Evolutionary conservation across 2,113 vertebrate species (phyloP), one percentile per base, ranked within the genome.

Genomic region (Nothobranchius furzeri): DNA sequence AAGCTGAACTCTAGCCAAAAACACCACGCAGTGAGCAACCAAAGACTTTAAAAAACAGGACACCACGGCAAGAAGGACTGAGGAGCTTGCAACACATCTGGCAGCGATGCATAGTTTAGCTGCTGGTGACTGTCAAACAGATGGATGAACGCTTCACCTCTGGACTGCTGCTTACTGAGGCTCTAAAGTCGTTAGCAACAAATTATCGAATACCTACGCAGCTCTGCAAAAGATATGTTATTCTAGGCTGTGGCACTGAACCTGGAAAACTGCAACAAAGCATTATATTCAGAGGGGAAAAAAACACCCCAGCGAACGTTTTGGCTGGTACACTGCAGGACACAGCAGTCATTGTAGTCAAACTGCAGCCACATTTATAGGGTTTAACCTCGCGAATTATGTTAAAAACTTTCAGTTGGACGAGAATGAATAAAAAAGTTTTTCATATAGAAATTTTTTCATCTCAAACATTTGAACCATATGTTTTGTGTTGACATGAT

Each of bases 71-170:
- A 70, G 64, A 69, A 74, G 64, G 67, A 76, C 2, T 0, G 36
- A 80, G 77, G 20, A 68, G 75, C 74, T 85, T 85, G 79, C 84
- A 81, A 83, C 79, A 89, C 83, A 86, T 88, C 87, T 88, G 86
- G 87, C 86, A 75, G 76, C 73, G 62, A 59, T 15, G 68, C 69
- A 60, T 73, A 79, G 84, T 60, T 83, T 68, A 73, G 74, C 79
- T 72, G 73, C 61, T 62, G 76, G 81, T 60, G 81, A 68, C 75
- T 84, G 85, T 84, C 83, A 80, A 65, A 58, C 73, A 83, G 83
- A 86, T 86, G 85, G 81, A 81, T 77, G 81, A 88, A 83, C 55
- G 49, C 65, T 84, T 88, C 79, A 85, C 79, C 81, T 83, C 65
- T 37, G 60, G 57, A 81, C 60, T 73, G 42, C 49, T 40, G 60